Conservation (phyloP, 2,888 invertebrate species). For the Cosmia trapezina region DNA sequence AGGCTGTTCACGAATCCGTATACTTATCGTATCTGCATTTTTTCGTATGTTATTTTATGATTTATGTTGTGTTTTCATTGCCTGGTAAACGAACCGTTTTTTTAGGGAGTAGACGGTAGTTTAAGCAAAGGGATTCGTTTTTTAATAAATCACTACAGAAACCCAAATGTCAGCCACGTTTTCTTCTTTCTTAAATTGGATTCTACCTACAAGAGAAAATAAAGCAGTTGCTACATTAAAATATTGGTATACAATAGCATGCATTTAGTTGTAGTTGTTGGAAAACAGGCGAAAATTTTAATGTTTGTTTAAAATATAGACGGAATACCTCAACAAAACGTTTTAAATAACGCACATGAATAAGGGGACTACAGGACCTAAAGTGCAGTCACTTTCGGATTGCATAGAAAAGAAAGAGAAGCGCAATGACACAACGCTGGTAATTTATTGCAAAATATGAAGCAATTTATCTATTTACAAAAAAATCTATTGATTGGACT, state of each 20-base stretch:
- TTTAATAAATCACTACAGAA: not conserved
- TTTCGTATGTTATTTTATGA: constrained; percentile 44
- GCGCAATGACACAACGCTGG: no score
- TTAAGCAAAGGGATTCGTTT: not conserved
- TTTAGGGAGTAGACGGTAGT: not conserved
- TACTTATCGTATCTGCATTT: constrained; percentile 65
- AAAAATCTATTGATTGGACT: no score
- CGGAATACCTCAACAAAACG: not conserved
- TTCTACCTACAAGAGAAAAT: not conserved
- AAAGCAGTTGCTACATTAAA: not conserved
- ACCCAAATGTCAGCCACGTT: not conserved
- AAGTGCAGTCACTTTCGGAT: no score
- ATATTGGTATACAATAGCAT: not conserved
- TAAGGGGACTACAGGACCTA: no score
- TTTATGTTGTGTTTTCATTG: constrained; percentile 45
- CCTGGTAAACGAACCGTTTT: constrained; percentile 19
- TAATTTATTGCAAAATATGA: no score
- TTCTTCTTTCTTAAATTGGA: not conserved
- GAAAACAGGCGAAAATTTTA: not conserved
- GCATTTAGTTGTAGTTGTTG: not conserved
- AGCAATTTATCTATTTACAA: no score
- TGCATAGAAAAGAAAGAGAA: no score
- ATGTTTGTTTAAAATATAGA: not conserved
- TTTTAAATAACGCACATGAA: not conserved
- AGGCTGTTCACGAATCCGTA: constrained; percentile 60